Conservation (phyloP, 2,113 vertebrate genomes). For the Podocnemis expansa region DNA sequence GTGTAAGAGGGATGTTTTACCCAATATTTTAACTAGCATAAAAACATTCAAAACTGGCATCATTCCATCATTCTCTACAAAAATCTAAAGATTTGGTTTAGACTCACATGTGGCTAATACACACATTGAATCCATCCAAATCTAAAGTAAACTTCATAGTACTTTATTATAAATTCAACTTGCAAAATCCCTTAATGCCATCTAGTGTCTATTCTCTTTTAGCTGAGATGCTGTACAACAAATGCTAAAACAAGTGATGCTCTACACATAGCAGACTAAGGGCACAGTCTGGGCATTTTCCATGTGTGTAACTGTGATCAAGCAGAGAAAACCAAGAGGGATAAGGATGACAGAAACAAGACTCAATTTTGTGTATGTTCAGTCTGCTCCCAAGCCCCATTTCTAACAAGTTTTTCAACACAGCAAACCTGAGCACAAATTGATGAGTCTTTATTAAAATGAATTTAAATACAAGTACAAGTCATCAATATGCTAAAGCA, state of each 20-base stretch:
- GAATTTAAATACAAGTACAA: conserved; percentile 62
- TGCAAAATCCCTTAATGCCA: background rate
- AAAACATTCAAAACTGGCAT: conserved; percentile 51
- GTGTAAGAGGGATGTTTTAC: conserved; percentile 31
- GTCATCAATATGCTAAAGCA: conserved; percentile 33
- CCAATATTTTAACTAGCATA: conserved; percentile 65
- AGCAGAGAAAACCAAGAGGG: background rate
- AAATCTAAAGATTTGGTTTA: conserved; percentile 49
- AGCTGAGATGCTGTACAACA: background rate
- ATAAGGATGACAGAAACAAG: background rate
- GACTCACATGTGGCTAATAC: conserved; percentile 59
- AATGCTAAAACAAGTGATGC: background rate
- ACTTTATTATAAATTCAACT: conserved; percentile 53
- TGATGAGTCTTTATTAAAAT: conserved; percentile 64
- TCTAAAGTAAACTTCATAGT: conserved; percentile 48
- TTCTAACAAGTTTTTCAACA: conserved; percentile 58
- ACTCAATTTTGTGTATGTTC: background rate
- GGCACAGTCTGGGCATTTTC: background rate
- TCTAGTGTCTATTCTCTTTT: background rate
- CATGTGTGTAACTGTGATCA: background rate
- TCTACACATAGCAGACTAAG: background rate
- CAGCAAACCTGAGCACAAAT: conserved; percentile 50
- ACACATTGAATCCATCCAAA: conserved; percentile 52
- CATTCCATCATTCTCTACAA: conserved; percentile 45
- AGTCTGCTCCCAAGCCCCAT: background rate